Conservation (phyloP, 2,113 vertebrate genomes). For the Centrocercus urophasianus region DNA sequence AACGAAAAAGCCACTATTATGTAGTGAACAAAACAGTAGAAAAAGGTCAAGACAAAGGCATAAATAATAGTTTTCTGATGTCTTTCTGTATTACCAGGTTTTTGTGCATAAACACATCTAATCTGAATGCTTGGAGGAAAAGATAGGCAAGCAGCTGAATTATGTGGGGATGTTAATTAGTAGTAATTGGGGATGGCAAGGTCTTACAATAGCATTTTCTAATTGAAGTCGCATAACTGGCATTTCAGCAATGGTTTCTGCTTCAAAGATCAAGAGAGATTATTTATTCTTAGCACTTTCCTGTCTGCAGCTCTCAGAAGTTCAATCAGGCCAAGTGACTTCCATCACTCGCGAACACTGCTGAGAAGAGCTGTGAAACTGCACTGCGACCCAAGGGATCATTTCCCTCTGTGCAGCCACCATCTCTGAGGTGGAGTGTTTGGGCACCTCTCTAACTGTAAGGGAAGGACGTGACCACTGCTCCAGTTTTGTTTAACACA, state of each 20-base stretch:
- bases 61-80: background rate
- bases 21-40: background rate
- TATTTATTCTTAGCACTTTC: constrained; percentile 38
- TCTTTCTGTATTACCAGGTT: background rate
- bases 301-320: constrained; percentile 14
- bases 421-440: background rate
- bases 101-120: background rate
- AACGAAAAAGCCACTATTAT: background rate
- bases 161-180: constrained; percentile 20
- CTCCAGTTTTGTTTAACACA: background rate
- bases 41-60: background rate
- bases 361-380: background rate
- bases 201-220: constrained; percentile 55
- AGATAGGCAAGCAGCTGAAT: background rate
- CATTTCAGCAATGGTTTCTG: constrained; percentile 54
- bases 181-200: background rate
- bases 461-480: background rate
- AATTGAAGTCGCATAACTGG: constrained; percentile 60
- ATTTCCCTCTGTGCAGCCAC: background rate
- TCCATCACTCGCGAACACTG: background rate
- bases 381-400: background rate
- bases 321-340: constrained; percentile 34
- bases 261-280: constrained; percentile 58
- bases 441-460: background rate
- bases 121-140: background rate